These are phyloP conservation scores for Buphagus erythrorhynchus DNA, from an alignment of 2,797 vertebrate genomes.

Conservation along the genomic window DNA sequence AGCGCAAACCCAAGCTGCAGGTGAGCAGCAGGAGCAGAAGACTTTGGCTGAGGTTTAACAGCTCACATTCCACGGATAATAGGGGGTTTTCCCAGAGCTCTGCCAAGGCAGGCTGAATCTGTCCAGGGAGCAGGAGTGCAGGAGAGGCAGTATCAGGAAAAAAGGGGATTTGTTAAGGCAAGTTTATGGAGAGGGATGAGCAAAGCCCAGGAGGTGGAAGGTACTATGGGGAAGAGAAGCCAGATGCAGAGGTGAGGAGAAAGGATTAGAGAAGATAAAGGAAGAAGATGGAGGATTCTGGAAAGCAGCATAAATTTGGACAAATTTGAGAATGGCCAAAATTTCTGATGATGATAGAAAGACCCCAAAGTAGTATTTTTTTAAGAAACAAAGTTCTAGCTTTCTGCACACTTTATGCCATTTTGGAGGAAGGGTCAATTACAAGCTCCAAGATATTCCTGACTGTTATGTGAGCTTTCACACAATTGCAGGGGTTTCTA, in stretches of 20 bases:
- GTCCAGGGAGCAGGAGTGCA: background rate
- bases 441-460: background rate
- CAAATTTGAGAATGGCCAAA: background rate
- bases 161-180: background rate
- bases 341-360: background rate
- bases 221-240: background rate
- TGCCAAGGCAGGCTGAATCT: background rate
- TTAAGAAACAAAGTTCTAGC: background rate
- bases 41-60: slow-evolving; percentile 27
- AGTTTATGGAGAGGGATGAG: background rate
- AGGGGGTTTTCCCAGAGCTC: background rate
- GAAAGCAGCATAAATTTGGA: background rate
- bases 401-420: background rate
- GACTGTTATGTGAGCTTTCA: background rate
- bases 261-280: background rate
- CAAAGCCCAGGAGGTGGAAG: background rate
- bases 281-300: background rate
- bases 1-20: slow-evolving; percentile 14
- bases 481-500: background rate
- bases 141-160: background rate
- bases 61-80: background rate
- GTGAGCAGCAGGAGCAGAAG: slow-evolving; percentile 30
- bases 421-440: background rate
- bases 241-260: background rate
- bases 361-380: background rate